Evolutionary conservation across 2,888 invertebrate species (phyloP), one percentile per base, ranked within the genome.

Genomic region (Stramonita haemastoma): DNA sequence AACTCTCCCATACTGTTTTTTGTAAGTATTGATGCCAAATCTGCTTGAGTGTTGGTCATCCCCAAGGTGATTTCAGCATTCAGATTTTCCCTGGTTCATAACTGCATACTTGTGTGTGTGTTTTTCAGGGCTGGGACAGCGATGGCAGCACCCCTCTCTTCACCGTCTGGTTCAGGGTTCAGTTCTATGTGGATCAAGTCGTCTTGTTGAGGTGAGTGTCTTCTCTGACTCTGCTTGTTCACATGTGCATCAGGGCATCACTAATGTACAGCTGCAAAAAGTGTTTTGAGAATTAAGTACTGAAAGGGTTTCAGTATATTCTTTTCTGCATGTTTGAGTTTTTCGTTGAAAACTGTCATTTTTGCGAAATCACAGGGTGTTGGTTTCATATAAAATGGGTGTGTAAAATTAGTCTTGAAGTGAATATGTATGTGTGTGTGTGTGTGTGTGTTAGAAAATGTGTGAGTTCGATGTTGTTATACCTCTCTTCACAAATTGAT

Each of bases 121-220:
- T 88, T 85, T 86, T 93, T 92, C 92, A 95, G 95, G 95, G 95
- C 26, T 92, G 93, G 90, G 95, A 95, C 92, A 93, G 98, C 96
- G 98, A 98, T 96, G 98, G 98, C 93, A 97, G 98, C 81, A 83
- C 81, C 95, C 98, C 98, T 91, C 97, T 98, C 91, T 97, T 99
- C 95, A 98, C 98, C 94, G 93, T 99, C 96, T 98, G 98, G 96
- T 97, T 99, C 96, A 97, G 98, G 93, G 98, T 99, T 95, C 98
- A 98, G 96, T 98, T 98, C 96, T 98, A 98, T 96, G 98, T 98
- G 95, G 98, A 98, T 96, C 98, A 98, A 95, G 98, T 98, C 91
- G 97, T 98, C 94, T 97, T 98, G 92, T 97, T 98, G 95, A 97
- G 98, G 97, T 97, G 95, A 96, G 94, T 66, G 66, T 8, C 19